Evolutionary conservation across 2,888 invertebrate species (phyloP).

Genomic region (Gandaritis pyraliata): DNA sequence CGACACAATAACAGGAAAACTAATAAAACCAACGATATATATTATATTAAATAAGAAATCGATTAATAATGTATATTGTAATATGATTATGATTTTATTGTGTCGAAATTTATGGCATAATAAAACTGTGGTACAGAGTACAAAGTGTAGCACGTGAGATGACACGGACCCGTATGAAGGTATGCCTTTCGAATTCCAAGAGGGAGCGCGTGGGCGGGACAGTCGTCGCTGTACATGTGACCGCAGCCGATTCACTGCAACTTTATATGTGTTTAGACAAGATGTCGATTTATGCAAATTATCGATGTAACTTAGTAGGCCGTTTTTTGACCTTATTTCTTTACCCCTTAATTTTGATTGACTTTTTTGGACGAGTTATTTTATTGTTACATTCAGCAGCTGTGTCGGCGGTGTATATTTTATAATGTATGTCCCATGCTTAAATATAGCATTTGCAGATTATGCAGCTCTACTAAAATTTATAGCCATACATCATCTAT

Average conservation of each 20-base stretch:
- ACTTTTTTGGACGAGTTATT: not conserved
- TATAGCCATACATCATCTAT: slow-evolving; percentile 26
- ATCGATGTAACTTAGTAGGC: slow-evolving; percentile 12
- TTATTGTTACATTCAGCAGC: not conserved
- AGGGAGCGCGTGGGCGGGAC: slow-evolving; percentile 70
- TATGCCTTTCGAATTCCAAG: slow-evolving; percentile 82
- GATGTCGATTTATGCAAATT: slow-evolving; percentile 28
- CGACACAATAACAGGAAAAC: slow-evolving; percentile 39
- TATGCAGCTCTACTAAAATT: slow-evolving; percentile 4
- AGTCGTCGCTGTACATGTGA: slow-evolving; percentile 54
- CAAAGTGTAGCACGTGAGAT: slow-evolving; percentile 38
- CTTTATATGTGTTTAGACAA: slow-evolving; percentile 31
- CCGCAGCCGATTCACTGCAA: slow-evolving; percentile 32
- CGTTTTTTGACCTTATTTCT: slow-evolving; percentile 2
- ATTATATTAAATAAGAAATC: slow-evolving; percentile 37
- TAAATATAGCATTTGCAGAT: not conserved
- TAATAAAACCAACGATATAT: slow-evolving; percentile 37
- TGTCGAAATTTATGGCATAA: slow-evolving; percentile 40
- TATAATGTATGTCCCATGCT: not conserved
- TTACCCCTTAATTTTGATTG: not conserved
- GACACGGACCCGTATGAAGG: slow-evolving; percentile 34
- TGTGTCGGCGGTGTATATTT: not conserved
- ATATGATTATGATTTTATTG: slow-evolving; percentile 42
- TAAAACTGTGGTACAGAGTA: slow-evolving; percentile 38
- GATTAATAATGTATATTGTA: slow-evolving; percentile 39